Evolutionary conservation across 35 echinoderm and acorn worm genomes (phyloP).

Genomic region (Ophioderma brevispina): DNA sequence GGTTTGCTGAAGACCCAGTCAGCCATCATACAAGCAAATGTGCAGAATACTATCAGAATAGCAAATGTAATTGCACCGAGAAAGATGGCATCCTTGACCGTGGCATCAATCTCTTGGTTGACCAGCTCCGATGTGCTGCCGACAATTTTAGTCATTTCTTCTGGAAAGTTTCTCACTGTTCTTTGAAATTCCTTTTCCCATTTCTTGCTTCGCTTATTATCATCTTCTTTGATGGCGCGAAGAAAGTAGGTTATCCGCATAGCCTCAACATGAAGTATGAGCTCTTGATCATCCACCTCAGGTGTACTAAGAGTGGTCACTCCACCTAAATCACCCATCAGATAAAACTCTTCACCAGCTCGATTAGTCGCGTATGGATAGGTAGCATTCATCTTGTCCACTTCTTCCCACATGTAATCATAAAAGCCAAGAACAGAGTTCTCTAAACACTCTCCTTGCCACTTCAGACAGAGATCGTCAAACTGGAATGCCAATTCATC

Average conservation of each 20-base stretch:
- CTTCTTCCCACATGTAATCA: not conserved
- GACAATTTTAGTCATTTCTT: not conserved
- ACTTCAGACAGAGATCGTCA: not conserved
- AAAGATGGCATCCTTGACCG: not conserved
- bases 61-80: not conserved
- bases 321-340: not conserved
- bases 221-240: not conserved
- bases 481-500: not conserved
- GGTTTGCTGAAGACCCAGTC: slow-evolving; percentile 40
- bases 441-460: not conserved
- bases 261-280: not conserved
- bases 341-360: not conserved
- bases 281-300: not conserved
- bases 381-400: not conserved
- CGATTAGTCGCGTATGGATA: not conserved
- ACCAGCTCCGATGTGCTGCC: not conserved
- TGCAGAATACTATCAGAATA: not conserved
- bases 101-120: not conserved
- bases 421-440: not conserved
- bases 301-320: not conserved
- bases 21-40: slow-evolving; percentile 23
- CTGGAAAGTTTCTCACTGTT: not conserved
- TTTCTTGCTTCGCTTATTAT: not conserved
- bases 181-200: not conserved
- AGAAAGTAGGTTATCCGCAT: not conserved